A percentile compares a stretch with the other conserved stretches of the same genome.
Conservation (phyloP, 2,888 invertebrate species). For the Syritta pipiens region DNA sequence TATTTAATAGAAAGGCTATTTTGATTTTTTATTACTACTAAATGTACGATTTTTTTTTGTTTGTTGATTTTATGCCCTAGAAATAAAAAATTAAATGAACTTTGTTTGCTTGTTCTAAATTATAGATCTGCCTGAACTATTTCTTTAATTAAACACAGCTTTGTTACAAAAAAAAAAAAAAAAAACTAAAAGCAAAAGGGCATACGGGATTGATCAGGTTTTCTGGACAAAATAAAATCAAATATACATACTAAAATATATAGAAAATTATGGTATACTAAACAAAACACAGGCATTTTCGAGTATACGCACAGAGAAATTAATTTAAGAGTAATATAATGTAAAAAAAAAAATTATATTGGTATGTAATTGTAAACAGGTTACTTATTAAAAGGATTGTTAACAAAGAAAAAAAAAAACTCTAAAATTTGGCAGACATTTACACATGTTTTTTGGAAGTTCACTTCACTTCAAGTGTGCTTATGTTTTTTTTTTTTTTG, state of each 20-base stretch:
- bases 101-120: background rate
- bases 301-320: slow-evolving; percentile 9
- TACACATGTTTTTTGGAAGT: too few species aligned
- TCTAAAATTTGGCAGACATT: too few species aligned
- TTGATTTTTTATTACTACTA: slow-evolving; percentile 39
- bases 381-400: background rate
- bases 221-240: background rate
- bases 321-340: background rate
- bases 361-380: background rate
- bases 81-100: background rate
- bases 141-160: background rate
- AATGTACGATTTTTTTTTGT: slow-evolving; percentile 1
- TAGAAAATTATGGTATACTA: too few species aligned
- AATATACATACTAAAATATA: too few species aligned
- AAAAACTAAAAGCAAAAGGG: background rate
- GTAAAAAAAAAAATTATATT: background rate
- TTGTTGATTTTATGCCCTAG: slow-evolving; percentile 20
- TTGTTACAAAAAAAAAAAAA: background rate
- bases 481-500: too few species aligned
- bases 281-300: background rate
- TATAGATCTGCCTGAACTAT: background rate
- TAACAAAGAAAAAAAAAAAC: too few species aligned
- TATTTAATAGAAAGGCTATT: slow-evolving; percentile 46
- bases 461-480: too few species aligned
- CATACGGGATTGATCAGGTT: background rate